Conservation (phyloP, 2,888 invertebrate species). For the Tetranychus piercei region DNA sequence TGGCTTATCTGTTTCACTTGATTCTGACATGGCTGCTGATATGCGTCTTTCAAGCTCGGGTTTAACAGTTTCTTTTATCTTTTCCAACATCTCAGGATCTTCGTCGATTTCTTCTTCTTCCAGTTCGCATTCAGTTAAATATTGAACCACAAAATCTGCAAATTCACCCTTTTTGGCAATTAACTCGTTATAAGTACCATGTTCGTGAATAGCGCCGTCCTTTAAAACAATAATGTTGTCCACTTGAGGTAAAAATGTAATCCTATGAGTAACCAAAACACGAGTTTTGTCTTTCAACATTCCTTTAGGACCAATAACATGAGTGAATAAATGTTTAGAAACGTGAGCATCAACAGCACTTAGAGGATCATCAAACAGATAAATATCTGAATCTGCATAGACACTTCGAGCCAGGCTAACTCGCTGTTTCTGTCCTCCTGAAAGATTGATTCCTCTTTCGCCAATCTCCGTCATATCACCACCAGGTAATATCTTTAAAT, state of each 20-base stretch:
- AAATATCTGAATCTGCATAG: constrained; percentile 49
- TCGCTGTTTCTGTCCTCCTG: constrained; percentile 33
- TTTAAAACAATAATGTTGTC: constrained; percentile 76
- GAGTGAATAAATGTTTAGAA: constrained; percentile 88
- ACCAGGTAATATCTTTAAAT: constrained; percentile 34
- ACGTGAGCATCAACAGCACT: constrained; percentile 76
- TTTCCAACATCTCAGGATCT: background rate
- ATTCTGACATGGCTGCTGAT: background rate
- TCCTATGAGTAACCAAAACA: constrained; percentile 81
- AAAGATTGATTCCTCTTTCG: constrained; percentile 37
- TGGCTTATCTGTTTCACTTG: background rate
- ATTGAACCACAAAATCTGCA: constrained; percentile 39
- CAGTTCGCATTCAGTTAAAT: constrained; percentile 31
- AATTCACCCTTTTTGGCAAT: constrained; percentile 51
- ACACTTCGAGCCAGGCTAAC: constrained; percentile 43
- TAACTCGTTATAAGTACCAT: constrained; percentile 72
- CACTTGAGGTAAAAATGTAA: constrained; percentile 73
- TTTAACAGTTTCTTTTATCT: background rate
- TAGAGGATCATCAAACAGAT: constrained; percentile 35
- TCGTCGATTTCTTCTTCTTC: constrained; percentile 20
- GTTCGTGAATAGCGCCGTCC: constrained; percentile 67
- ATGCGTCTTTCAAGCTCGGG: background rate
- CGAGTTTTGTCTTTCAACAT: constrained; percentile 46
- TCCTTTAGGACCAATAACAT: constrained; percentile 60
- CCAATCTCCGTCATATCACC: constrained; percentile 38